Evolutionary conservation across 2,888 invertebrate genomes (phyloP).

Genomic region (Latrodectus elegans): DNA sequence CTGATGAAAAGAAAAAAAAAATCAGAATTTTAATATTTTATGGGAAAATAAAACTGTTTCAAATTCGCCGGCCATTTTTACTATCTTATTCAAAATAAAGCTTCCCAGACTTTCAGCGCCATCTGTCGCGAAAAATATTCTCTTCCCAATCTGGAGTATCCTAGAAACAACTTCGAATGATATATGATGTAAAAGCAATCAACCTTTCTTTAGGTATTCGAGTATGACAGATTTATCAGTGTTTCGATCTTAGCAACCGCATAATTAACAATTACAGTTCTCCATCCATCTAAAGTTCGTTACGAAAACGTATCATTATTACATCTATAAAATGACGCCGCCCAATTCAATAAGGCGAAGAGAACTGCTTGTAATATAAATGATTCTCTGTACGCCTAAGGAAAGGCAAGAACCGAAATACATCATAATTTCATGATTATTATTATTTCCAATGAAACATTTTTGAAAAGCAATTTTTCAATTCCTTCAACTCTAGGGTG

Average conservation of each 20-base stretch:
- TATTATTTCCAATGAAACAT: too few species aligned
- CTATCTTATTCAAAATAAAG: background rate
- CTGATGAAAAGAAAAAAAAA: too few species aligned
- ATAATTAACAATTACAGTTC: conserved; percentile 35
- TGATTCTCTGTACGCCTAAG: too few species aligned
- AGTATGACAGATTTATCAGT: conserved; percentile 61
- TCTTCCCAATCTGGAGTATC: background rate
- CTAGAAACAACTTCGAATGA: background rate
- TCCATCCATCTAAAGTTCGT: conserved; percentile 45
- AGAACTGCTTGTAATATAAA: background rate
- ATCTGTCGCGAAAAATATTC: conserved; percentile 27
- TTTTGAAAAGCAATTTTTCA: too few species aligned
- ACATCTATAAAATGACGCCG: conserved; percentile 40
- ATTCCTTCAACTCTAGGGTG: too few species aligned
- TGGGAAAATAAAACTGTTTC: background rate
- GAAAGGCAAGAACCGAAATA: too few species aligned
- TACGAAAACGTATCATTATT: conserved; percentile 26
- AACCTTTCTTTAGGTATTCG: conserved; percentile 19
- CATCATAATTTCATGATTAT: too few species aligned
- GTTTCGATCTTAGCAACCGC: conserved; percentile 33
- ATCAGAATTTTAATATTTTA: too few species aligned
- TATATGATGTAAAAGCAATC: background rate
- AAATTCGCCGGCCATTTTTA: background rate
- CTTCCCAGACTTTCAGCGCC: conserved; percentile 34
- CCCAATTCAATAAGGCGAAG: conserved; percentile 38